phyloP scores from a whole-genome alignment of 2,113 vertebrate species.

The Ranitomeya imitator region DNA sequence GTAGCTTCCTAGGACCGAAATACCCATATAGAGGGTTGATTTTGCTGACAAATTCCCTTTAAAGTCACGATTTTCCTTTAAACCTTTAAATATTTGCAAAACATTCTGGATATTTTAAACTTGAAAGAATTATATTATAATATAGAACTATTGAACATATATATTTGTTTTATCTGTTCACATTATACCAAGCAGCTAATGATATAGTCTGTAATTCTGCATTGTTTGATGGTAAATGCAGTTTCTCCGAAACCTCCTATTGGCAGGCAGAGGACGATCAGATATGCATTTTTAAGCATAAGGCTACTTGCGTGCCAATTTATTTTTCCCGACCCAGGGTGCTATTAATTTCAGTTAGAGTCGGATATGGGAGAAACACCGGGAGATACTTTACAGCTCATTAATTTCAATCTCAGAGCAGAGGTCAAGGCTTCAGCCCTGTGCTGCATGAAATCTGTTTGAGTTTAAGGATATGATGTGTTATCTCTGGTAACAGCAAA shows the following conservation, averaged over 20 bases:
- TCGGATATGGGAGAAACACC: slow-evolving; percentile 12
- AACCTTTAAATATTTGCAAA: too few relatives aligned
- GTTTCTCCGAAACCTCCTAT: neutral
- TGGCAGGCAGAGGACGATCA: neutral
- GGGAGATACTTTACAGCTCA: slow-evolving; percentile 51
- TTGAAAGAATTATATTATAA: neutral
- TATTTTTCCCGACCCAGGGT: slow-evolving; percentile 12
- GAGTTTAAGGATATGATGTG: slow-evolving; percentile 42
- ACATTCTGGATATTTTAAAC: neutral
- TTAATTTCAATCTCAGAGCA: slow-evolving; percentile 42
- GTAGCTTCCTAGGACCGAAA: too few relatives aligned
- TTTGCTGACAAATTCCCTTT: too few relatives aligned
- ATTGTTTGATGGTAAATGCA: neutral
- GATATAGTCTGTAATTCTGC: neutral
- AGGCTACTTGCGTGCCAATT: slow-evolving; percentile 17
- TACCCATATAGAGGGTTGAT: too few relatives aligned
- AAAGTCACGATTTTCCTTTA: too few relatives aligned
- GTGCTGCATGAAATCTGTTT: slow-evolving; percentile 39
- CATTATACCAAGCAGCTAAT: neutral
- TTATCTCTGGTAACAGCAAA: slow-evolving; percentile 35
- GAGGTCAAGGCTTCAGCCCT: slow-evolving; percentile 33
- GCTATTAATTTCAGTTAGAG: slow-evolving; percentile 44
- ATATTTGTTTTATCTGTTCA: neutral
- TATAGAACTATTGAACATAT: neutral
- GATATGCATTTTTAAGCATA: neutral